A percentile compares a stretch with the other conserved stretches of the same genome.
phyloP scores from a whole-genome alignment of 2,113 vertebrate species.

The Sterrhoptilus dennistouni region DNA sequence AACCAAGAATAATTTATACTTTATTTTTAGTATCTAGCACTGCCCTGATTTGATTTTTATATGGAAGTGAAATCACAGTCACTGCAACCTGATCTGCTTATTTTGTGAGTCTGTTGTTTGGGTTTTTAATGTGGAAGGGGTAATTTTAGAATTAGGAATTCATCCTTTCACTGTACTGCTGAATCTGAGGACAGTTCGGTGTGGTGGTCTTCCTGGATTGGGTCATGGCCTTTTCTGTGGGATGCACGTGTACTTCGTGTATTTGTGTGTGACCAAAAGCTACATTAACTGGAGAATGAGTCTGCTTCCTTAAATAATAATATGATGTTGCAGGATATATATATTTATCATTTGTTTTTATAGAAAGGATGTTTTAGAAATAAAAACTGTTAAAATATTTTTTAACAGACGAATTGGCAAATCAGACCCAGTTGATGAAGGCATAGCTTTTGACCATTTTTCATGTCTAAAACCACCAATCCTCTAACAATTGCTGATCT shows the following conservation, averaged over 20 bases:
- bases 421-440: neutral
- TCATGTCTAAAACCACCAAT: neutral
- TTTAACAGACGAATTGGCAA: neutral
- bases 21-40: neutral
- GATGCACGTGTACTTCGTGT: accelerated
- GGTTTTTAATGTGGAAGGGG: neutral
- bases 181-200: neutral
- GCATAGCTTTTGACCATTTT: neutral
- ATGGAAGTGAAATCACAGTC: neutral
- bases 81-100: neutral
- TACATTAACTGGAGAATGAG: neutral
- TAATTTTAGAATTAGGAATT: neutral
- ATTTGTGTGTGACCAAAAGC: neutral
- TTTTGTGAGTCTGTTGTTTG: neutral
- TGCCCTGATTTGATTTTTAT: neutral
- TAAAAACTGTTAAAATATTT: neutral
- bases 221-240: neutral
- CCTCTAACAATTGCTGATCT: neutral
- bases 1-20: neutral
- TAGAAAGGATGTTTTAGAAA: neutral
- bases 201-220: neutral
- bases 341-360: accelerated
- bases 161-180: neutral
- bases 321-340: neutral
- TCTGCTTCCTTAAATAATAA: neutral